Conservation (phyloP, 2,113 vertebrate species). For the Eublepharis macularius region DNA sequence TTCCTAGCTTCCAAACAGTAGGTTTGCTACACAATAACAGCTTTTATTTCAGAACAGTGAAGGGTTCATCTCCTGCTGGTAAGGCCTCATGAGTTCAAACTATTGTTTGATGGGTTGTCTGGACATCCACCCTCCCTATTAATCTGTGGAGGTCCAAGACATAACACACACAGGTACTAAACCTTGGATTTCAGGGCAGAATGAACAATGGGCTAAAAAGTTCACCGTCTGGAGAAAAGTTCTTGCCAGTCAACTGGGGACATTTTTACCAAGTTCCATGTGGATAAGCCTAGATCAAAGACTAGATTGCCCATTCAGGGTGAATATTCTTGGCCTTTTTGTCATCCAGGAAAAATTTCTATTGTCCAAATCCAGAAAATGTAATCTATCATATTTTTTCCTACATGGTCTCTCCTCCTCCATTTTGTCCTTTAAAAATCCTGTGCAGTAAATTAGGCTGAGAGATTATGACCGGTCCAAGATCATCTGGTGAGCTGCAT, state of each 20-base stretch:
- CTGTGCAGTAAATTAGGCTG: no score
- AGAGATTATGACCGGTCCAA: no score
- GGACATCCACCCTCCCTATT: not conserved
- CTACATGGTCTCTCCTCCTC: no score
- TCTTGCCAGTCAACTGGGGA: not conserved
- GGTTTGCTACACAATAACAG: not conserved
- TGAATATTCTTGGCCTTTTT: not conserved
- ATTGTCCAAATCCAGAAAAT: not conserved
- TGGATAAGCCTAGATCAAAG: not conserved
- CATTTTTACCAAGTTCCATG: not conserved
- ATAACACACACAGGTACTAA: not conserved
- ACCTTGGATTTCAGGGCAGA: not conserved
- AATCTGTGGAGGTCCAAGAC: not conserved
- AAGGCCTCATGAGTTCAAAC: not conserved
- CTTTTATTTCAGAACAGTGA: not conserved
- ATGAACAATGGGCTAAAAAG: not conserved
- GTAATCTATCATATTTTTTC: not conserved
- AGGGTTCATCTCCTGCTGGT: not conserved
- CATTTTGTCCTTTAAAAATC: no score
- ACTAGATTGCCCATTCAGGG: not conserved
- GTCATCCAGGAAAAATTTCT: not conserved
- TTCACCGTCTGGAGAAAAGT: not conserved
- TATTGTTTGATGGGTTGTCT: not conserved
- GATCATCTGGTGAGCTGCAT: no score
- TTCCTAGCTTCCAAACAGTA: not conserved